These are phyloP conservation scores for Dromococcyx pavoninus DNA, from an alignment of 2,797 vertebrate species.

Conservation along the genomic window DNA sequence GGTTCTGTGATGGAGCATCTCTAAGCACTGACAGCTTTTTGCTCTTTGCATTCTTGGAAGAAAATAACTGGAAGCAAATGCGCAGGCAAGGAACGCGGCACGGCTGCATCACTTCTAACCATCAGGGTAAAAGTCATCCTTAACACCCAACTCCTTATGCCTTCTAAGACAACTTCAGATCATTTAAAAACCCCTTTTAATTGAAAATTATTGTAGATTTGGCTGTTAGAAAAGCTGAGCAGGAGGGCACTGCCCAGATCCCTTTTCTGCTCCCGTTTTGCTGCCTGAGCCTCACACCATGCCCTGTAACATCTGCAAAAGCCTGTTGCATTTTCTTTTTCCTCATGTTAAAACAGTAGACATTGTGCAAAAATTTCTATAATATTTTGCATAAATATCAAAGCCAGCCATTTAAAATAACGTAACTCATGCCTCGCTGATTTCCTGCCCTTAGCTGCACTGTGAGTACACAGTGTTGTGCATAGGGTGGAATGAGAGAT, in stretches of 20 bases:
- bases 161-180: neutral
- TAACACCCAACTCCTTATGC: neutral
- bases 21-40: neutral
- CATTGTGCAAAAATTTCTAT: neutral
- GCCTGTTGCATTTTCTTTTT: neutral
- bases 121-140: neutral
- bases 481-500: neutral
- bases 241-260: neutral
- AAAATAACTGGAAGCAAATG: neutral
- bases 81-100: neutral
- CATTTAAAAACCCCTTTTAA: neutral
- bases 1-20: neutral
- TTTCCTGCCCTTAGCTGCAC: neutral
- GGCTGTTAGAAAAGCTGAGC: neutral
- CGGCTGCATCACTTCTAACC: rapidly evolving
- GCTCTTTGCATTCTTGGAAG: neutral
- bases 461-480: neutral
- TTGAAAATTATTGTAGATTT: neutral
- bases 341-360: neutral
- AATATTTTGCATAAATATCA: neutral
- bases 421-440: neutral
- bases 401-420: neutral
- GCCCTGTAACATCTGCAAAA: rapidly evolving
- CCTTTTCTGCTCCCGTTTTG: neutral
- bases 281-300: neutral